phyloP scores from a whole-genome alignment of 2,888 invertebrate genomes.

The Brachylomia viminalis region DNA sequence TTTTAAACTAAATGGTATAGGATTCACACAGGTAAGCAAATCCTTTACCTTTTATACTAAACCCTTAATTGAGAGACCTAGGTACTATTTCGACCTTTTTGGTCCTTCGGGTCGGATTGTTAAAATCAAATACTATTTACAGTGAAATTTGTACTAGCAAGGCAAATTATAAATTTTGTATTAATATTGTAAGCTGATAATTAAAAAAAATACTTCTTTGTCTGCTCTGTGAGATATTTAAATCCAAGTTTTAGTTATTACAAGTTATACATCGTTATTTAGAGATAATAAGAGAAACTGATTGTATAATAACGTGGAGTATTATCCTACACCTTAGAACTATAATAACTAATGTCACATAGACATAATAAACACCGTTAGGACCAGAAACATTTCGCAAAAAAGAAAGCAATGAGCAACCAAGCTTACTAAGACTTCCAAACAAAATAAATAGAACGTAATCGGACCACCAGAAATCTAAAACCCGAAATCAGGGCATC shows the following conservation, averaged over 20 bases:
- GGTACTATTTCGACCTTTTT: conserved; percentile 9
- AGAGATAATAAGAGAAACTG: not conserved
- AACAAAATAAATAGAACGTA: conserved; percentile 37
- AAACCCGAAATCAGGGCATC: conserved; percentile 59
- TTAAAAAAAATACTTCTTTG: not conserved
- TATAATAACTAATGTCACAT: not conserved
- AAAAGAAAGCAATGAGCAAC: not conserved
- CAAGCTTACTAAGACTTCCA: not conserved
- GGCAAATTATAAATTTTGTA: not conserved
- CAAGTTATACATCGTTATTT: not conserved
- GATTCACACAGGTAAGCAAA: not conserved
- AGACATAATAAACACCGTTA: not conserved
- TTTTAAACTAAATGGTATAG: not conserved
- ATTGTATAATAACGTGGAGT: not conserved
- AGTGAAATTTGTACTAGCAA: not conserved
- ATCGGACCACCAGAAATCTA: conserved; percentile 37
- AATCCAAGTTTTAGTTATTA: not conserved
- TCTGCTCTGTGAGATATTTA: not conserved
- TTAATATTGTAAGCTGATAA: not conserved
- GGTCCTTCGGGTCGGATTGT: not conserved
- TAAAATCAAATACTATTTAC: conserved; percentile 11
- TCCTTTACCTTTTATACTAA: conserved; percentile 12
- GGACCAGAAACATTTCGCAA: not conserved
- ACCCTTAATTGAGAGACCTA: conserved; percentile 21
- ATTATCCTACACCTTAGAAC: not conserved